These are phyloP conservation scores for Phainopepla nitens DNA, from an alignment of 2,113 vertebrate species.

Conservation along the genomic window DNA sequence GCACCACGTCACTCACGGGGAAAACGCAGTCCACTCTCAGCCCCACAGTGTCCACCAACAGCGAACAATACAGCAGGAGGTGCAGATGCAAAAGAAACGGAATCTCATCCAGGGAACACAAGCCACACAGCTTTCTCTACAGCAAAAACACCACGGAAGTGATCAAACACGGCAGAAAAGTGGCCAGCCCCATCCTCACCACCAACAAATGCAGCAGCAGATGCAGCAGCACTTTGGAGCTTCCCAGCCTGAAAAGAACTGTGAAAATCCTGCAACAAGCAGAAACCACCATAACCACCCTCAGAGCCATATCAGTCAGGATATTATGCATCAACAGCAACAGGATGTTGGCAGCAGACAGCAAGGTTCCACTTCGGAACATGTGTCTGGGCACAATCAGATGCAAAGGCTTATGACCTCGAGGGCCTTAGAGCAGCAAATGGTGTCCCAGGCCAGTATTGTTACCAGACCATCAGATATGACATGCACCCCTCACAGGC, in stretches of 20 bases:
- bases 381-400: conserved; percentile 74
- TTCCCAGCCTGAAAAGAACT: conserved; percentile 89
- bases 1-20: conserved; percentile 85
- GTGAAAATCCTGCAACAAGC: conserved; percentile 82
- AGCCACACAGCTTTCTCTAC: conserved; percentile 80
- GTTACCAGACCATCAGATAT: conserved; percentile 88
- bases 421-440: conserved; percentile 88
- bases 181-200: conserved; percentile 75
- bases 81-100: conserved; percentile 92
- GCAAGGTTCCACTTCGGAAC: conserved; percentile 72
- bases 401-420: conserved; percentile 94
- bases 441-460: conserved; percentile 87
- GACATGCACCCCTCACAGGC: conserved; percentile 85
- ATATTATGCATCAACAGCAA: conserved; percentile 78
- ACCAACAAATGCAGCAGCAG: conserved; percentile 77
- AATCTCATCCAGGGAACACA: conserved; percentile 83
- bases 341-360: conserved; percentile 81
- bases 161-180: conserved; percentile 76
- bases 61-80: conserved; percentile 87
- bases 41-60: conserved; percentile 85
- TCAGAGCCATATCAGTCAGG: conserved; percentile 80
- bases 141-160: conserved; percentile 85
- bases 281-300: conserved; percentile 80
- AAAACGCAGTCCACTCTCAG: conserved; percentile 72
- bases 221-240: conserved; percentile 87